Base-by-base conservation (phyloP, 2,797 vertebrate genomes). In the Anguilla megastoma region DNA sequence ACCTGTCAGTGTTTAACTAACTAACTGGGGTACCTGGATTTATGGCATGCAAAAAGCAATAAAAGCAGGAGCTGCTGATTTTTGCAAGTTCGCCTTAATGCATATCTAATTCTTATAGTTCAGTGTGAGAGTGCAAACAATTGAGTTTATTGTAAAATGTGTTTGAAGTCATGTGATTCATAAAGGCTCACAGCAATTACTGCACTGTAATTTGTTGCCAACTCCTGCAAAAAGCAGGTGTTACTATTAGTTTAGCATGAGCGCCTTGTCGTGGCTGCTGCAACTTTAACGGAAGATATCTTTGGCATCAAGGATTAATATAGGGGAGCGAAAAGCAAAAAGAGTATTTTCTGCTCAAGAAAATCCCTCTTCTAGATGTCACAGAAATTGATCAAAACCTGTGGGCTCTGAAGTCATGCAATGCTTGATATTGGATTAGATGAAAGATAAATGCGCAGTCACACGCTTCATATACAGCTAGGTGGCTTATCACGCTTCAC, bases 381-480 rank as follows among this genome's bases (percentile, higher is more conserved):
- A 79, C 12, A 79, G 30, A 79, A 79, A 79, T 66, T 66, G 63
- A 66, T 66, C n/a, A 27, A 66, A 66, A 66, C 63, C n/a, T 66
- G n/a, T 66, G 63, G 63, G 63, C 63, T 66, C 63, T 66, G 63
- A 66, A 66, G 63, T 66, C 21, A 24, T 66, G 63, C 63, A 66
- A n/a, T 66, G 63, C 63, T 66, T n/a, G 63, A 27, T 66, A 66
- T 66, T 27, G 63, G 63, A 66, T 66, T n/a, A 66, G 63, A 66
- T 66, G 63, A 66, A 66, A 76, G 14, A 36, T 16, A 76, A 76
- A 33, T 41, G 30, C 69, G 27, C 10, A 79, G 33, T 41, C 14
- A 41, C 33, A 79, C 14, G 24, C 33, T 79, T 79, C 16, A 74
- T 36, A 33, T 79, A 79, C 33, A 41, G 33, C 33, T 9, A 36